Base-by-base conservation (phyloP, 2,888 invertebrate genomes). In the Belgica antarctica region DNA sequence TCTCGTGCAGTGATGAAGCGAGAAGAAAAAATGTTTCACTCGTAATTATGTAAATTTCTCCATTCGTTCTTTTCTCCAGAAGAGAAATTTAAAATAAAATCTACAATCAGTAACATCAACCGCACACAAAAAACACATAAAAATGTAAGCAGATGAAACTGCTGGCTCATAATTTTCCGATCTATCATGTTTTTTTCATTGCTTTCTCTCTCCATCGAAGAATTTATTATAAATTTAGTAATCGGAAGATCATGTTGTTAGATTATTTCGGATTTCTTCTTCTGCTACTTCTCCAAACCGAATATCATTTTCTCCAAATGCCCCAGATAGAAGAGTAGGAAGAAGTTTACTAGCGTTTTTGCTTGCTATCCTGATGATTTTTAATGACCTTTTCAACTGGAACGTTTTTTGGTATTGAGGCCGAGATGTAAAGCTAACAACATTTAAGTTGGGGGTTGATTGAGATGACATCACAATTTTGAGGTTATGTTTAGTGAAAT, bases 211-310 rank as follows among this genome's bases (percentile, higher is more conserved):
- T 59, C 8, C 59, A 59, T 22, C 52, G 12, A 22, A 19, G 22
- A 19, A 3, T 52, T 52, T 24, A 52, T 19, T 22, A 59, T 59
- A 27, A 27, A 59, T 59, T 59, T 25, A 59, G 59, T 24, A 65
- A 47, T 34, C 52, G 68, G 57, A 68, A 68, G 68, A 68, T 68
- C 68, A 68, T 68, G 57, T 66, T 66, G 65, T 22, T 57, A 57
- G 57, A 57, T 57, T 46, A 68, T 57, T 31, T n/a, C n/a, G n/a
- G n/a, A 12, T 41, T 52, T 27, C 25, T 22, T 8, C 8, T 59
- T 22, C 27, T 59, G 12, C 1, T 22, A 4, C 25, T 19, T 8
- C 15, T 52, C 24, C 17, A 3, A n/a, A n/a, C n/a, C n/a, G n/a
- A n/a, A n/a, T n/a, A n/a, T n/a, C n/a, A n/a, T n/a, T n/a, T n/a